Base-by-base conservation (phyloP, 2,888 invertebrate genomes). In the Empis stercorea region DNA sequence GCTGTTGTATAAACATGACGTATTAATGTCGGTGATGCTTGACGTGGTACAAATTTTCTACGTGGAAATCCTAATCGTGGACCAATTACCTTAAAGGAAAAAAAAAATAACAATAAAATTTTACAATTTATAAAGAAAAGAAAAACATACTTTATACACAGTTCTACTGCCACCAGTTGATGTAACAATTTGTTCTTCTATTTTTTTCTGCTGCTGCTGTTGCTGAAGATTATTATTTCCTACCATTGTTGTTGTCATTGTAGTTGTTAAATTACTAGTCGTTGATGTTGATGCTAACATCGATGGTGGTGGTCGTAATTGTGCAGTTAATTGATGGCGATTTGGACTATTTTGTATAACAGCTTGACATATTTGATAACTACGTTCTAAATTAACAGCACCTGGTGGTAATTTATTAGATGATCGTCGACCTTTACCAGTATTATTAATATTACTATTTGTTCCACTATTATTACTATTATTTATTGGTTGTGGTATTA, bases 291-390 rank as follows among this genome's bases (percentile, higher is more conserved):
- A 40, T 7, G 52, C 76, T 44, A 86, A 71, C 51, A 87, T 72
- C 50, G 87, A 84, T 3, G 89, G 87, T 13, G 89, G 89, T 39
- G 89, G 89, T 54, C 88, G 83, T 56, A 91, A 68, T 63, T 91
- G 91, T 7, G 85, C 85, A 48, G 86, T 80, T 43, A 91, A 68
- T 58, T 88, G 88, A 63, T 91, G 88, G 15, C 91, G 75, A 71
- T 92, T 92, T 1, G 89, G 89, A 62, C 91, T 93, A 67, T 89
- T 92, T 70, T 92, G 91, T 54, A 95, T 88, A n/a, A 87, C 87
- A 39, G 87, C 87, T 68, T 86, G 87, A 60, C 88, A 89, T 58
- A 95, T 95, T 71, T 94, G 93, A 68, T 93, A 91, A 64, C 94
- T 94, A 48, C 95, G 78, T 65, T 94, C 93, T 46, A 94, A 71